Evolutionary conservation across 1,140 invertebrate species (phyloP).

Genomic region (Triops cancriformis): DNA sequence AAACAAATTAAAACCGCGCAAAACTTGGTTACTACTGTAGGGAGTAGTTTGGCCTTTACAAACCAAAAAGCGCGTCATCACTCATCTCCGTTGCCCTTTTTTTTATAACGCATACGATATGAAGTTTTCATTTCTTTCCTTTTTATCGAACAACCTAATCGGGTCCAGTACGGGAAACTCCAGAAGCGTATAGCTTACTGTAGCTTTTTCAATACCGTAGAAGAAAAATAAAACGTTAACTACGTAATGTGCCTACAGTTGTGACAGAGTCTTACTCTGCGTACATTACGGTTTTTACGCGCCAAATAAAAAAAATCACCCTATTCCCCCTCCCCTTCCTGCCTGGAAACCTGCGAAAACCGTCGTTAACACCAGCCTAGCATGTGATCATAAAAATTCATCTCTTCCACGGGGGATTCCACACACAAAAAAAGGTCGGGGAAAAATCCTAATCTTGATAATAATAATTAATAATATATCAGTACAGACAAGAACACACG

Average conservation of each 20-base stretch:
- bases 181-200: background rate
- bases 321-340: background rate
- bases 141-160: too few relatives aligned
- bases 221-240: background rate
- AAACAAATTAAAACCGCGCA: too few relatives aligned
- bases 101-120: too few relatives aligned
- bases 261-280: background rate
- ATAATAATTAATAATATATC: background rate
- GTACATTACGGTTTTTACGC: background rate
- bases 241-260: background rate
- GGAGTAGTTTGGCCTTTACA: too few relatives aligned
- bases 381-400: conserved; percentile 1
- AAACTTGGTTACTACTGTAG: too few relatives aligned
- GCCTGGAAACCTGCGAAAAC: background rate
- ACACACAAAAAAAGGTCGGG: background rate
- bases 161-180: too few relatives aligned
- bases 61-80: too few relatives aligned
- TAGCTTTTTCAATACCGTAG: background rate
- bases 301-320: background rate
- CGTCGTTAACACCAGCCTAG: background rate
- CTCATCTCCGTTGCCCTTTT: too few relatives aligned
- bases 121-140: too few relatives aligned
- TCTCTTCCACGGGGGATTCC: background rate
- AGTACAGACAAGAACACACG: background rate
- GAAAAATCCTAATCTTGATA: background rate